Conservation (phyloP, 2,888 invertebrate genomes). For the Eretmocerus hayati region DNA sequence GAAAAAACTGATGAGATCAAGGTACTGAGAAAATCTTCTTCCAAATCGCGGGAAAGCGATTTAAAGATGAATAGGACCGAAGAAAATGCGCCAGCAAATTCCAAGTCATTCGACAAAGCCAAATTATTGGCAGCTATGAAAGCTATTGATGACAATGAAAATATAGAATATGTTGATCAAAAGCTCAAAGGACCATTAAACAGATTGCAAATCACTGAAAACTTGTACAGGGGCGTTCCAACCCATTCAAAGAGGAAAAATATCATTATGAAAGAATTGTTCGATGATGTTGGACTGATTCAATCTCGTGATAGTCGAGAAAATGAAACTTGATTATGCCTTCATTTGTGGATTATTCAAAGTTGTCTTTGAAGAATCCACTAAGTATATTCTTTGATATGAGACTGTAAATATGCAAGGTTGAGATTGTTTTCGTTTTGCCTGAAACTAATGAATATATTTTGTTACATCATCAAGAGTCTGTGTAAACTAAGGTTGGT, state of each 20-base stretch:
- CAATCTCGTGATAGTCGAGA: conserved; percentile 18
- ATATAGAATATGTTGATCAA: conserved; percentile 34
- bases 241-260: conserved; percentile 35
- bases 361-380: too few species aligned
- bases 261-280: conserved; percentile 37
- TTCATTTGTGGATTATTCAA: too few species aligned
- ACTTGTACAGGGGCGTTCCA: conserved; percentile 38
- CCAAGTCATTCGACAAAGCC: conserved; percentile 47
- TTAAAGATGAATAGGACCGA: neutral
- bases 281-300: conserved; percentile 30
- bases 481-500: too few species aligned
- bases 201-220: conserved; percentile 39
- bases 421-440: too few species aligned
- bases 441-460: too few species aligned
- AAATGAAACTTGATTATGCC: too few species aligned
- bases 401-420: too few species aligned
- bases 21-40: too few species aligned
- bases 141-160: conserved; percentile 54
- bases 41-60: neutral
- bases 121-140: conserved; percentile 58
- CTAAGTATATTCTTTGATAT: too few species aligned
- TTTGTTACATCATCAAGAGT: too few species aligned
- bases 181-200: conserved; percentile 23
- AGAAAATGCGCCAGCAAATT: conserved; percentile 6
- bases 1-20: neutral